phyloP scores from a whole-genome alignment of 2,888 invertebrate genomes.

The Lasioglossum lativentre region DNA sequence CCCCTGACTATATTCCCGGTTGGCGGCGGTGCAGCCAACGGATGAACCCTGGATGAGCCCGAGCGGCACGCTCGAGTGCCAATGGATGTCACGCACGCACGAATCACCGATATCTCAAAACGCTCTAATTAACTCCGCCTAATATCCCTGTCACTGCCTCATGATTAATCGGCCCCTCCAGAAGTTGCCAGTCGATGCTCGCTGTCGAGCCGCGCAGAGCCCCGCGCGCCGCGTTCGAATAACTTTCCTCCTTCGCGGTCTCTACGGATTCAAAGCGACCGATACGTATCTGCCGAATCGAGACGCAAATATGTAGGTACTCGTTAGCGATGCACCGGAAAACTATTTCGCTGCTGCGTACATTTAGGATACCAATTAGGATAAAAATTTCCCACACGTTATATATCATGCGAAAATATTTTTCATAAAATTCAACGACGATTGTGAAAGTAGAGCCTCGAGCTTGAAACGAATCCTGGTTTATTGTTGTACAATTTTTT shows the following conservation, averaged over 20 bases:
- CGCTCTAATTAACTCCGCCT: slow-evolving; percentile 42
- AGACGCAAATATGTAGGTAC: not conserved
- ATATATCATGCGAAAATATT: no score
- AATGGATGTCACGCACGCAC: slow-evolving; percentile 7
- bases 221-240: slow-evolving; percentile 22
- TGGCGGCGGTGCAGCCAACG: not conserved
- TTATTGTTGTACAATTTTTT: not conserved
- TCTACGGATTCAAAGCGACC: slow-evolving; percentile 29
- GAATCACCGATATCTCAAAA: slow-evolving; percentile 22
- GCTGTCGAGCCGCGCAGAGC: not conserved
- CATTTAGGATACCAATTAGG: not conserved
- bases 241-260: slow-evolving; percentile 12
- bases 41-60: not conserved
- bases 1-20: slow-evolving; percentile 22
- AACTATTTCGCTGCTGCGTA: not conserved
- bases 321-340: slow-evolving; percentile 6
- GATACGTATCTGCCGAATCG: not conserved
- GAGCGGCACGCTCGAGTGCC: slow-evolving; percentile 6
- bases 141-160: slow-evolving; percentile 37
- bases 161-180: slow-evolving; percentile 25
- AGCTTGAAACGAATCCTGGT: no score
- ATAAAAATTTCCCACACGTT: no score
- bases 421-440: no score
- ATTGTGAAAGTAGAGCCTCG: no score
- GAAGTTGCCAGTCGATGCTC: slow-evolving; percentile 20